Conservation (phyloP, 2,113 vertebrate genomes). For the Fregata magnificens region DNA sequence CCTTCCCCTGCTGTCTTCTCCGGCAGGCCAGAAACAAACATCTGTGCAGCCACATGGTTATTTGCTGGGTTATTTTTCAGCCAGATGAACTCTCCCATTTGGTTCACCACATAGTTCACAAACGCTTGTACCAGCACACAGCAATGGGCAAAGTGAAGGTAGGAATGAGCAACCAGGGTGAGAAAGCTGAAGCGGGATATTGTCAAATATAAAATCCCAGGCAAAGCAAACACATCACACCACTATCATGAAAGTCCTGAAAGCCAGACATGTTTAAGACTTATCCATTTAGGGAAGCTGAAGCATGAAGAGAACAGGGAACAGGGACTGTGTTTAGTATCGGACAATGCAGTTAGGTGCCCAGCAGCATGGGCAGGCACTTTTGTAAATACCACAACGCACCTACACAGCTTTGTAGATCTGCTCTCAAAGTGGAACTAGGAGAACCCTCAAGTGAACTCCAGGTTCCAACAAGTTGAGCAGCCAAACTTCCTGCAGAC, state of each 20-base stretch:
- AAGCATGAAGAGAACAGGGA: background rate
- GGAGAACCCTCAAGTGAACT: background rate
- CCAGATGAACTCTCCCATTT: background rate
- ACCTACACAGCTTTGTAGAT: background rate
- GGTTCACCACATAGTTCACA: background rate
- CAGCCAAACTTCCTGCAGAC: background rate
- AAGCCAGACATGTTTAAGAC: background rate
- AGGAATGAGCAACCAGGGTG: background rate
- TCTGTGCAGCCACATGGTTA: background rate
- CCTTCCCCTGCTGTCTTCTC: background rate
- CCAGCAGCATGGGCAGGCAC: background rate
- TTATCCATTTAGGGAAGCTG: background rate
- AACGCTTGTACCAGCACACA: background rate
- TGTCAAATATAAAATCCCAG: background rate
- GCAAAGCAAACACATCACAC: background rate
- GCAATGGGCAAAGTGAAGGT: background rate
- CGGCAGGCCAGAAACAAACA: background rate
- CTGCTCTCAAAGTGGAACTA: background rate
- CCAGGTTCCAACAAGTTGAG: background rate
- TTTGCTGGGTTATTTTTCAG: background rate
- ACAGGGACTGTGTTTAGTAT: background rate
- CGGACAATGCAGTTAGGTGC: background rate
- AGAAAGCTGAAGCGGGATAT: background rate
- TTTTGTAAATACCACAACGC: background rate
- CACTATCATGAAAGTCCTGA: background rate